phyloP scores from a whole-genome alignment of 2,797 vertebrate genomes.

The Orestias chungarensis region DNA sequence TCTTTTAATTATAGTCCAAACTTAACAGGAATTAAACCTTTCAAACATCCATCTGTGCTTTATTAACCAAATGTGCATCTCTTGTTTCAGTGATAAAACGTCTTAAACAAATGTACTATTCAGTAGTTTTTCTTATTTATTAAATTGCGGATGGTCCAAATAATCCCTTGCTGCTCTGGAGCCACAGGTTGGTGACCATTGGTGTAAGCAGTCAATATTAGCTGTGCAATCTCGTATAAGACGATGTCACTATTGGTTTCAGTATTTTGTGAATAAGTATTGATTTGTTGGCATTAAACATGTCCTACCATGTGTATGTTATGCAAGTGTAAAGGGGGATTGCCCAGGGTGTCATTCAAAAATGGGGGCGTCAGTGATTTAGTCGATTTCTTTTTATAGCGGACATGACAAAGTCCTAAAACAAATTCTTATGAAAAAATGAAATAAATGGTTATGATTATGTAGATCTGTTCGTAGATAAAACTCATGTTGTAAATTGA shows the following conservation, averaged over 20 bases:
- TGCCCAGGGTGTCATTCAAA: not conserved
- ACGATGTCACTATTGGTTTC: not conserved
- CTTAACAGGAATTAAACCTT: no score
- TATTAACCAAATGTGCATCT: no score
- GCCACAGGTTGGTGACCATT: not conserved
- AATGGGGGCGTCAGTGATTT: not conserved
- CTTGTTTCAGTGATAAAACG: no score
- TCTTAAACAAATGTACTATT: no score
- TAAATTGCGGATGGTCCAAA: not conserved
- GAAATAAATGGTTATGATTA: not conserved
- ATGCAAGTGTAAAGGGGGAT: not conserved
- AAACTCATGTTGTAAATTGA: no score
- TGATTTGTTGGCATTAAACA: not conserved
- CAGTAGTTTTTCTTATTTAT: no score
- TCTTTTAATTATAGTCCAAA: no score
- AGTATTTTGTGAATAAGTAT: not conserved
- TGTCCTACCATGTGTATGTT: not conserved
- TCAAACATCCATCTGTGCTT: no score
- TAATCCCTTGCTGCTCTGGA: no score
- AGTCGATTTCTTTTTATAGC: no score
- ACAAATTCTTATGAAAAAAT: no score
- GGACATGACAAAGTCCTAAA: not conserved
- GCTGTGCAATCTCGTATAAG: not conserved
- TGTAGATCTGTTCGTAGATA: no score
- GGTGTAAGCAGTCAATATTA: not conserved